phyloP scores from a whole-genome alignment of 2,888 invertebrate species.

The Erebia epiphron region DNA sequence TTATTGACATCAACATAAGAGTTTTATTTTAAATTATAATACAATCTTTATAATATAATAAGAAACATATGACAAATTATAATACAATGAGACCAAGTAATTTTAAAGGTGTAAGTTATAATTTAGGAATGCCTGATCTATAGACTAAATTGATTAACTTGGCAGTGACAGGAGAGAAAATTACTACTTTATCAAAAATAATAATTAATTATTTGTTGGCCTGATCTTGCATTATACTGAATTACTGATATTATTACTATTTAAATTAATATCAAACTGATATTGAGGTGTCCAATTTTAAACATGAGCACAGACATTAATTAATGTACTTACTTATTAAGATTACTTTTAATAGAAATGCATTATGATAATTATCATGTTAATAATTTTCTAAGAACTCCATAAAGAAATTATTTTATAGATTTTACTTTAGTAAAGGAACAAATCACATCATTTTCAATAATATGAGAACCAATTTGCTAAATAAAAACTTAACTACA shows the following conservation, averaged over 20 bases:
- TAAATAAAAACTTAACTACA: slow-evolving; percentile 68
- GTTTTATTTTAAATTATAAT: slow-evolving; percentile 58
- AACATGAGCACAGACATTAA: slow-evolving; percentile 25
- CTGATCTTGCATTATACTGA: slow-evolving; percentile 33
- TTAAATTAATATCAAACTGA: slow-evolving; percentile 27
- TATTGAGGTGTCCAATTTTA: slow-evolving; percentile 7
- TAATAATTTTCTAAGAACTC: slow-evolving; percentile 45
- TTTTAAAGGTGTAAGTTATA: slow-evolving; percentile 62
- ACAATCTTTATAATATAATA: slow-evolving; percentile 69
- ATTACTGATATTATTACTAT: slow-evolving; percentile 27
- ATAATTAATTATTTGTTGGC: slow-evolving; percentile 35
- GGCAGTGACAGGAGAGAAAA: slow-evolving; percentile 68
- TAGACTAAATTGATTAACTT: slow-evolving; percentile 56
- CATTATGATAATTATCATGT: slow-evolving; percentile 43
- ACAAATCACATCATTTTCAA: slow-evolving; percentile 66
- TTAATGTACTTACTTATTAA: slow-evolving; percentile 30
- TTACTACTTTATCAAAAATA: slow-evolving; percentile 36
- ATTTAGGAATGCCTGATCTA: slow-evolving; percentile 67
- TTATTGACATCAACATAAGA: slow-evolving; percentile 78
- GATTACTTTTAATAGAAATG: slow-evolving; percentile 39
- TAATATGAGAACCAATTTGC: slow-evolving; percentile 53
- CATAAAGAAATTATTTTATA: slow-evolving; percentile 42
- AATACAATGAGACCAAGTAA: slow-evolving; percentile 78
- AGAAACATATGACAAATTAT: slow-evolving; percentile 76
- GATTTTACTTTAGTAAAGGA: slow-evolving; percentile 59